phyloP scores from a whole-genome alignment of 2,888 invertebrate species.

The Pocota personata region DNA sequence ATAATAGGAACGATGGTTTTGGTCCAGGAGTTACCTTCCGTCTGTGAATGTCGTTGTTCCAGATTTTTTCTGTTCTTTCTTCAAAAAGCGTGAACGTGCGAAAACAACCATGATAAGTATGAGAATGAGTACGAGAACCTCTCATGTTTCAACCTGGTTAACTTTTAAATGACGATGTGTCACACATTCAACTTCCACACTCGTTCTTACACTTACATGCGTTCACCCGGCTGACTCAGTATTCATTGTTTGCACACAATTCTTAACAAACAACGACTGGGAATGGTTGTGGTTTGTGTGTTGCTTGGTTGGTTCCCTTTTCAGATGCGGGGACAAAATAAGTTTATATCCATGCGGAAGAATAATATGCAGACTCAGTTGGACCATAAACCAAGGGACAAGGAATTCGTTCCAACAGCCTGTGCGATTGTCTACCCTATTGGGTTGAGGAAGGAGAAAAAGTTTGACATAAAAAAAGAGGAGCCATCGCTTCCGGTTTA shows the following conservation, averaged over 20 bases:
- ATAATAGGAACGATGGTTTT: not conserved
- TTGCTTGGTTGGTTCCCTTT: not conserved
- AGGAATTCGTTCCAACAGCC: not conserved
- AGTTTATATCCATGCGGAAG: not conserved
- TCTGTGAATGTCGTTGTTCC: not conserved
- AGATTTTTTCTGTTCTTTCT: not conserved
- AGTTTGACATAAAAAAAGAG: not conserved
- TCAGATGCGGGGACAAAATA: not conserved
- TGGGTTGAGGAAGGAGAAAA: not conserved
- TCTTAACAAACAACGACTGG: not conserved
- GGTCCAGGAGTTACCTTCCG: not conserved
- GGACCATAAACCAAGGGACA: not conserved
- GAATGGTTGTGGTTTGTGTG: not conserved
- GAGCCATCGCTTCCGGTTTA: not conserved
- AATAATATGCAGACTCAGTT: not conserved
- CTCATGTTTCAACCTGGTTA: conserved; percentile 20
- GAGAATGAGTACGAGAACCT: not conserved
- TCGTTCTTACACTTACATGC: not conserved
- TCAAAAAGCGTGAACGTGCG: not conserved
- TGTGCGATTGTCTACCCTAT: not conserved
- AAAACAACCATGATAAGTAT: not conserved
- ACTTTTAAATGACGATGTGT: conserved; percentile 31
- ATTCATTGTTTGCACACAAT: not conserved
- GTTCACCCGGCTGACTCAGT: not conserved
- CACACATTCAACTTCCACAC: not conserved